A percentile compares a stretch with the other conserved stretches of the same genome.
These are phyloP conservation scores for Tetramorium simillimum DNA, from an alignment of 1,140 invertebrate species.

Conservation along the genomic window DNA sequence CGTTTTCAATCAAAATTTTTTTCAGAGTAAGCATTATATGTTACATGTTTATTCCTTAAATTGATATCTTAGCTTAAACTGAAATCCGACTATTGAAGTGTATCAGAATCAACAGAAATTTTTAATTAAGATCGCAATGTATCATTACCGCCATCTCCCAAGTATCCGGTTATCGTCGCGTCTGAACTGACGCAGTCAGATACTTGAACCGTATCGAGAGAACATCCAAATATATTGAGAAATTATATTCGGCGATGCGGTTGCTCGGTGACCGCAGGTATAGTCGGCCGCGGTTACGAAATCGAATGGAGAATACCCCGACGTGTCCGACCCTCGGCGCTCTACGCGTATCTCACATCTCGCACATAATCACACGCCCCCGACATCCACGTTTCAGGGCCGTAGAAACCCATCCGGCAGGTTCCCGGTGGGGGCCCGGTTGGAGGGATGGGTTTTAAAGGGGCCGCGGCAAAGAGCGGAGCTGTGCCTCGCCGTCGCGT, in stretches of 20 bases:
- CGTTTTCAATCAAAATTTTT: too few relatives aligned
- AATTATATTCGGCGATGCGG: background rate
- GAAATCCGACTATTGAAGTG: too few relatives aligned
- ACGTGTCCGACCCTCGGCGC: background rate
- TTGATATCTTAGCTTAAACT: too few relatives aligned
- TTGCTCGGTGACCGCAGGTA: background rate
- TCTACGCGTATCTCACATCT: background rate
- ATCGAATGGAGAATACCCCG: constrained; percentile 1
- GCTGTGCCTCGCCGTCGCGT: constrained; percentile 59
- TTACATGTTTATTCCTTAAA: too few relatives aligned
- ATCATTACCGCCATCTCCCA: too few relatives aligned
- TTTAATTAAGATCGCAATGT: too few relatives aligned
- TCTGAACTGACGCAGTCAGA: background rate
- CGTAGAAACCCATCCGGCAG: constrained; percentile 67
- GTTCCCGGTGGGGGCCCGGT: constrained; percentile 51
- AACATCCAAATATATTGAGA: background rate
- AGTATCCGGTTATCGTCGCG: too few relatives aligned
- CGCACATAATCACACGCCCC: constrained; percentile 30
- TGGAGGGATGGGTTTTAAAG: constrained; percentile 76
- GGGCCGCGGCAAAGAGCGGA: constrained; percentile 71
- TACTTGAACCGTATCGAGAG: background rate
- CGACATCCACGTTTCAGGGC: constrained; percentile 17
- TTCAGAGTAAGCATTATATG: too few relatives aligned
- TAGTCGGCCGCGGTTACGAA: background rate
- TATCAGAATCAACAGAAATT: too few relatives aligned